These are phyloP conservation scores for Eospalax fontanierii DNA, from an alignment of 2,797 vertebrate species.

Conservation along the genomic window DNA sequence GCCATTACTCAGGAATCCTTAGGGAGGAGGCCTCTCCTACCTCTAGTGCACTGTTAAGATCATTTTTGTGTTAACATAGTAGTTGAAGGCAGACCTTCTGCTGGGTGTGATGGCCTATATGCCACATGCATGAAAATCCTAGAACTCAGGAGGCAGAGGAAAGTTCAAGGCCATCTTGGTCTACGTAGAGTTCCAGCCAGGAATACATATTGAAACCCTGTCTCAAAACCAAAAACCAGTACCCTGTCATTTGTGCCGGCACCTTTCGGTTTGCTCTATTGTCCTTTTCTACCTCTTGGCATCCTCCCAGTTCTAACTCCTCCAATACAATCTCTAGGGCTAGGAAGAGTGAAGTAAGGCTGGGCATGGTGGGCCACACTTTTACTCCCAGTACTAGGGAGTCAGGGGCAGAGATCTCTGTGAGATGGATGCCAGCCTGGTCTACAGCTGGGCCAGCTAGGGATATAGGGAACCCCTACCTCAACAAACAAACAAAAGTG, in stretches of 20 bases:
- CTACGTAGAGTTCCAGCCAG: background rate
- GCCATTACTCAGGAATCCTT: background rate
- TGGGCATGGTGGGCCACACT: background rate
- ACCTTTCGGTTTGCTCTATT: conserved; percentile 44
- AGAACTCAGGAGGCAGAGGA: background rate
- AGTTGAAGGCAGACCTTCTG: background rate
- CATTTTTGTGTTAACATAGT: conserved; percentile 11
- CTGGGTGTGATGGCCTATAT: background rate
- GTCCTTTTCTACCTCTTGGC: background rate
- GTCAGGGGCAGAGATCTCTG: background rate
- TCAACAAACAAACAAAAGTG: too few species aligned
- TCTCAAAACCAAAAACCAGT: background rate
- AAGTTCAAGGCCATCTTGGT: background rate
- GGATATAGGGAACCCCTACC: background rate
- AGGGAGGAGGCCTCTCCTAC: background rate
- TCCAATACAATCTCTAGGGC: background rate
- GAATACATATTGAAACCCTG: background rate
- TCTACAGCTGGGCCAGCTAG: background rate
- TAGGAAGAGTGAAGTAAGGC: background rate
- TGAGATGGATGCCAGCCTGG: background rate
- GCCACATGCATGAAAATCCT: background rate
- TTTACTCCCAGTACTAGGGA: background rate
- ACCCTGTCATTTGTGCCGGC: background rate
- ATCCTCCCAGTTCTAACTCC: background rate
- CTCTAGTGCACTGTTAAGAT: background rate